phyloP scores from a whole-genome alignment of 2,797 vertebrate species.

The Dendrocincla tyrannina region DNA sequence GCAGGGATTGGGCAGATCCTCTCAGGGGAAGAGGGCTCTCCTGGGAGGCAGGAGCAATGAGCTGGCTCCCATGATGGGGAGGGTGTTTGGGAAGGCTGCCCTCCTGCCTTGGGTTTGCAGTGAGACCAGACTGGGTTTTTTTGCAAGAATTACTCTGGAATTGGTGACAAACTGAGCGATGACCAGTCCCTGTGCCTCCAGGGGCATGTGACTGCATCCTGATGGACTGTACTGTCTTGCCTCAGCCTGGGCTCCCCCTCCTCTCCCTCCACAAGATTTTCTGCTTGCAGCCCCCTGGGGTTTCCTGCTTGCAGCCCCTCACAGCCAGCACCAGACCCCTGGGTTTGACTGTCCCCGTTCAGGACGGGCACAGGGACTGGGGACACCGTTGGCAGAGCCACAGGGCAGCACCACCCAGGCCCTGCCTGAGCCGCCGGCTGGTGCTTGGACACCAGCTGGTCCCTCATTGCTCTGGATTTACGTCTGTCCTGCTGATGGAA shows the following conservation, averaged over 20 bases:
- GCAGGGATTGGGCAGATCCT: neutral
- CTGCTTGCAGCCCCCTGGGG: neutral
- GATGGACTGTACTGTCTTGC: neutral
- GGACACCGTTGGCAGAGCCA: neutral
- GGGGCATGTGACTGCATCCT: neutral
- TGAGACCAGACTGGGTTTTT: accelerated
- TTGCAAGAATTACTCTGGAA: neutral
- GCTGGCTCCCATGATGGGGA: accelerated
- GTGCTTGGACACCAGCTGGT: neutral
- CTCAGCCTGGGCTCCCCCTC: neutral
- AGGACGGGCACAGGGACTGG: accelerated
- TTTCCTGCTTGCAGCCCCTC: neutral
- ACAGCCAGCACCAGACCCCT: accelerated
- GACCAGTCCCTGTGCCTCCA: accelerated
- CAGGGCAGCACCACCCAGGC: neutral
- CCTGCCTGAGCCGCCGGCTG: accelerated
- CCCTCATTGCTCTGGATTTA: accelerated
- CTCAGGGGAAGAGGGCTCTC: neutral
- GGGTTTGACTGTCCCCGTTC: accelerated
- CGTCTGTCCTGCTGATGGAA: accelerated
- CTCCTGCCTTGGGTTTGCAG: too few relatives aligned
- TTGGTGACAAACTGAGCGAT: neutral
- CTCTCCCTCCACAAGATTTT: neutral
- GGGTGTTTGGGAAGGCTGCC: neutral
- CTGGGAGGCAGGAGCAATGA: accelerated